Conservation (phyloP, 1,140 invertebrate species). For the Trissolcus basalis region DNA sequence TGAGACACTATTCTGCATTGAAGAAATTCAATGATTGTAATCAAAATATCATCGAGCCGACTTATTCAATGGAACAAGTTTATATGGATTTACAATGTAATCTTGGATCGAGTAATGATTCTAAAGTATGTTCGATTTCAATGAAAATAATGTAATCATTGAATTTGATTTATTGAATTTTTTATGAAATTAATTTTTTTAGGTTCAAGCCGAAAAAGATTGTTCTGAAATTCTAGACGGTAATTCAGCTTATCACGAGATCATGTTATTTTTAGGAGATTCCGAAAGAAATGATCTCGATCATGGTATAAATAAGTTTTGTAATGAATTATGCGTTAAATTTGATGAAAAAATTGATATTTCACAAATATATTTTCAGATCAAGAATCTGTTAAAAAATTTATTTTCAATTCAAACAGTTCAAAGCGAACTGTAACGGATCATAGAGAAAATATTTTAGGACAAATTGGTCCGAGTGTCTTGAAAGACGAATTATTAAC, state of each 20-base stretch:
- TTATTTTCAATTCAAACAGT: too few species aligned
- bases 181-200: constrained; percentile 5
- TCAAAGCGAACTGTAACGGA: too few species aligned
- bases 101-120: constrained; percentile 12
- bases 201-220: constrained; percentile 69
- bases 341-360: too few species aligned
- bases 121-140: constrained; percentile 1
- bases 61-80: constrained; percentile 64
- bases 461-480: constrained; percentile 29
- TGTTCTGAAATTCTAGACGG: constrained; percentile 21
- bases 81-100: constrained; percentile 65
- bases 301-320: constrained; percentile 39
- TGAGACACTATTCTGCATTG: background rate
- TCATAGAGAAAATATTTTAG: constrained; percentile 30
- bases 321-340: too few species aligned
- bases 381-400: background rate
- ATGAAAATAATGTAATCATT: constrained; percentile 1
- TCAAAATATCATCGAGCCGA: constrained; percentile 66
- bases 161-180: background rate
- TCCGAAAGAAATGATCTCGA: constrained; percentile 59
- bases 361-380: background rate
- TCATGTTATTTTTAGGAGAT: constrained; percentile 66
- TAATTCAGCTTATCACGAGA: constrained; percentile 67
- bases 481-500: constrained; percentile 65
- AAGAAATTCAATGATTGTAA: constrained; percentile 61